A percentile compares a stretch with the other conserved stretches of the same genome.
These are phyloP conservation scores for Ascidia mentula DNA, from an alignment of 23 tunicate genomes.

Conservation along the genomic window DNA sequence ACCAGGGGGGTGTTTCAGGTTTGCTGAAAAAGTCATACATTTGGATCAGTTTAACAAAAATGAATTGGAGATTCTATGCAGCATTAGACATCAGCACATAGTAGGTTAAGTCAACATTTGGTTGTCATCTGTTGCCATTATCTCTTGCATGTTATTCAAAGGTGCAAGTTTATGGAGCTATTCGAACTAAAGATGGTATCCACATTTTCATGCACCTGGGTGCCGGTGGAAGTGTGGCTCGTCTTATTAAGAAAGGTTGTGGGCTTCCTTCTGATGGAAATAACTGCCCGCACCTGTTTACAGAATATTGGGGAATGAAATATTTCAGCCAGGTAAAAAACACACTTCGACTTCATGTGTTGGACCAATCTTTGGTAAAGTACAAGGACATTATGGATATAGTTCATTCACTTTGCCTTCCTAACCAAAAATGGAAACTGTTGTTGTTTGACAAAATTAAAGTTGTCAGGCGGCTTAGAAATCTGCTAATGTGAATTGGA, in stretches of 20 bases:
- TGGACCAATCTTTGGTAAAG: too few relatives aligned
- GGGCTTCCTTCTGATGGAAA: not conserved
- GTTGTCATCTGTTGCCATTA: not conserved
- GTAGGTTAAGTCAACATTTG: conserved; percentile 21
- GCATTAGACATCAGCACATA: conserved; percentile 54
- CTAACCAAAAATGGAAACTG: too few relatives aligned
- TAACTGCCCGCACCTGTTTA: not conserved
- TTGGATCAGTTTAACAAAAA: conserved; percentile 28
- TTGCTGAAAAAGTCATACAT: conserved; percentile 55
- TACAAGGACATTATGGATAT: too few relatives aligned
- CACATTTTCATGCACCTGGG: conserved; percentile 59
- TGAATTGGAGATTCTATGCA: conserved; percentile 59
- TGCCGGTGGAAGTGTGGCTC: conserved; percentile 46
- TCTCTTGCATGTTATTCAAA: not conserved
- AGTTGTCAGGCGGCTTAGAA: too few relatives aligned
- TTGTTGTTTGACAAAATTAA: too few relatives aligned
- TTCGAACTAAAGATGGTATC: conserved; percentile 26
- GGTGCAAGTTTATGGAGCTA: conserved; percentile 51
- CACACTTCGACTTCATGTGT: not conserved
- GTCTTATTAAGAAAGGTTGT: conserved; percentile 11
- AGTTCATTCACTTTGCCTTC: too few relatives aligned
- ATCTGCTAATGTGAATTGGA: too few relatives aligned
- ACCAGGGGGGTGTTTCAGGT: conserved; percentile 1
- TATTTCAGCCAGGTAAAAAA: conserved; percentile 43
- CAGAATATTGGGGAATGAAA: conserved; percentile 37